phyloP scores from a whole-genome alignment of 2,888 invertebrate genomes.

The Habroteleia sp. region DNA sequence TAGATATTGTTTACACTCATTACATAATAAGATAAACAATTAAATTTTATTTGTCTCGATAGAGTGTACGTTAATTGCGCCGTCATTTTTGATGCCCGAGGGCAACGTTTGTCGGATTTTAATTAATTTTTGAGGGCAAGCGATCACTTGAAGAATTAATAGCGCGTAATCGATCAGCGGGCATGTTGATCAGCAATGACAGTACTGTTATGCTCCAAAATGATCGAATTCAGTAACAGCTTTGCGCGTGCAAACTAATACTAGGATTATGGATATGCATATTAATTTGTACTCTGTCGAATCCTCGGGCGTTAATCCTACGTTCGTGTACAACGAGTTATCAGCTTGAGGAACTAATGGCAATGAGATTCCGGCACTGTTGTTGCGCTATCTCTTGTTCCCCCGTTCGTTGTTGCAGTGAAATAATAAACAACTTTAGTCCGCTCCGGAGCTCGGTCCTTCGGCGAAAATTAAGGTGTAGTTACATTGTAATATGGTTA shows the following conservation, averaged over 20 bases:
- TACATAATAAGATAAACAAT: background rate
- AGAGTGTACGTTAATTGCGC: background rate
- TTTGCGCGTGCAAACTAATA: constrained; percentile 54
- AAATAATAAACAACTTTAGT: constrained; percentile 65
- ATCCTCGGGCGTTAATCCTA: constrained; percentile 70
- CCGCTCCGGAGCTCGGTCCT: constrained; percentile 35
- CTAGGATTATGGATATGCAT: constrained; percentile 57
- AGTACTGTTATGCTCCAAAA: constrained; percentile 14
- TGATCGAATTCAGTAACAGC: constrained; percentile 31
- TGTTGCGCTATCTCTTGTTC: constrained; percentile 56
- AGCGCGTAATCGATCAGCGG: constrained; percentile 37
- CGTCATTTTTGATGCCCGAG: constrained; percentile 9
- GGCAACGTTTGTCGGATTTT: constrained; percentile 11
- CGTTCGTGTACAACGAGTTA: constrained; percentile 69
- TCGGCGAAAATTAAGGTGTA: constrained; percentile 69
- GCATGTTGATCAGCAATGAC: constrained; percentile 23
- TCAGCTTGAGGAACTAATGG: constrained; percentile 74
- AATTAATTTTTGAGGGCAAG: constrained; percentile 27
- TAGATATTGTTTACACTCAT: background rate
- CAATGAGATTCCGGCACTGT: constrained; percentile 70
- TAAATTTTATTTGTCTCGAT: background rate
- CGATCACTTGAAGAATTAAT: constrained; percentile 45
- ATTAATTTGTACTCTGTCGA: constrained; percentile 63
- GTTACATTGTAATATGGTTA: constrained; percentile 68
- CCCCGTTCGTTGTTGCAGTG: constrained; percentile 14